Base-by-base conservation (phyloP, 2,888 invertebrate species). In the Eustalomyia histrio region DNA sequence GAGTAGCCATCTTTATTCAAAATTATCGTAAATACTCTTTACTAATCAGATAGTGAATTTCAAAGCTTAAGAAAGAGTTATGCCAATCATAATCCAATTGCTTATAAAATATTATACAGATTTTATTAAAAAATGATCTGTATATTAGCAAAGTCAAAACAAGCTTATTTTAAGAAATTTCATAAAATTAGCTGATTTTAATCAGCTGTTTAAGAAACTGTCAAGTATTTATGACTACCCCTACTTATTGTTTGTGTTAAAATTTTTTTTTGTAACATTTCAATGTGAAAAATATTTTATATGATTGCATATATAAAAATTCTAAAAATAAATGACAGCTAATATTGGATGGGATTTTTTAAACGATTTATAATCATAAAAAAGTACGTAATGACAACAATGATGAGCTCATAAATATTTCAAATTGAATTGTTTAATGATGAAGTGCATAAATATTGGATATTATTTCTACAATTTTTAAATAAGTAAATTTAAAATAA, bases 341-440 rank as follows among this genome's bases (percentile, higher is more conserved):
- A 60, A 58, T 39, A 58, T 21, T 71, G 6, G 4, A 39, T 39
- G 10, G 52, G 12, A 65, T 76, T 68, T 61, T 24, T 14, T 52
- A 39, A 67, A 50, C 18, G 50, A 21, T 57, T 74, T 33, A n/a
- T n/a, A 39, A 35, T 16, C 35, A 47, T 47, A 60, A 29, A 8
- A 74, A 60, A 64, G n/a, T 1, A 58, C 65, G 55, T 60, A 67
- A 72, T 55, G 60, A 67, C 53, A 61, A n/a, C 52, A 53, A 2
- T 21, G 65, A 72, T 78, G 72, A 72, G 72, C 60, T 78, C 72
- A 78, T 72, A 61, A 72, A 67, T 61, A 78, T 33, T 14, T 58
- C 35, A 67, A 53, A 47, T 73, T 60, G 21, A 60, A 60, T 60
- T 69, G 53, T 72, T 73, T 35, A 39, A 53, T 55, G 39, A 75